Evolutionary conservation across 2,888 invertebrate genomes (phyloP).

Genomic region (Cheilosia vernalis): DNA sequence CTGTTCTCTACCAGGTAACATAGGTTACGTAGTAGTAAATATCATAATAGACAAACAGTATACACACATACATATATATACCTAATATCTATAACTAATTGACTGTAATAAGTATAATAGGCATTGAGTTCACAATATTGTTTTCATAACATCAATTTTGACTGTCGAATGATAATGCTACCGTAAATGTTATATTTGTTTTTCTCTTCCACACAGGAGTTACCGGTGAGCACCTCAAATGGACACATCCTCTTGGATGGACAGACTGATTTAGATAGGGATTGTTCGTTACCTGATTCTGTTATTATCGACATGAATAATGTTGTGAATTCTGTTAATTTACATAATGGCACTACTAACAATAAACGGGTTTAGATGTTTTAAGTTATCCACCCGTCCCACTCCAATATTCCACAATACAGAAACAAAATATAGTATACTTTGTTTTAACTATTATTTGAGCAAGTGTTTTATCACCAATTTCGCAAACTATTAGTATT

Average conservation of each 20-base stretch:
- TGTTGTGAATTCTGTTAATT: constrained; percentile 71
- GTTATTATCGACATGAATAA: constrained; percentile 86
- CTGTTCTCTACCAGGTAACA: constrained; percentile 85
- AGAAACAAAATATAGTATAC: not conserved
- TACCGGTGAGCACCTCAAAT: constrained; percentile 83
- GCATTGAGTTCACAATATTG: no score
- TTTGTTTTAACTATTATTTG: not conserved
- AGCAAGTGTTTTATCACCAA: not conserved
- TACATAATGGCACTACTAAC: constrained; percentile 75
- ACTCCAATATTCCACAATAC: not conserved
- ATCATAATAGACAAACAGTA: not conserved
- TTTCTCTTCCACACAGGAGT: constrained; percentile 82
- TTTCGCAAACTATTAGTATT: constrained; percentile 47
- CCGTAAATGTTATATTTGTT: constrained; percentile 45
- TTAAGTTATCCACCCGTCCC: constrained; percentile 12
- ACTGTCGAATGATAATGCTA: constrained; percentile 52
- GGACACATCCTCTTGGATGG: constrained; percentile 84
- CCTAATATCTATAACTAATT: no score
- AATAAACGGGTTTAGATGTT: constrained; percentile 64
- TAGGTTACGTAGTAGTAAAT: constrained; percentile 28
- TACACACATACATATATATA: no score
- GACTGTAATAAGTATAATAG: no score
- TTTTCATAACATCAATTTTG: no score
- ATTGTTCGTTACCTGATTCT: constrained; percentile 85
- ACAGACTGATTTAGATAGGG: constrained; percentile 84